Base-by-base conservation (phyloP, 2,797 vertebrate genomes). In the Fistularia commersonii region DNA sequence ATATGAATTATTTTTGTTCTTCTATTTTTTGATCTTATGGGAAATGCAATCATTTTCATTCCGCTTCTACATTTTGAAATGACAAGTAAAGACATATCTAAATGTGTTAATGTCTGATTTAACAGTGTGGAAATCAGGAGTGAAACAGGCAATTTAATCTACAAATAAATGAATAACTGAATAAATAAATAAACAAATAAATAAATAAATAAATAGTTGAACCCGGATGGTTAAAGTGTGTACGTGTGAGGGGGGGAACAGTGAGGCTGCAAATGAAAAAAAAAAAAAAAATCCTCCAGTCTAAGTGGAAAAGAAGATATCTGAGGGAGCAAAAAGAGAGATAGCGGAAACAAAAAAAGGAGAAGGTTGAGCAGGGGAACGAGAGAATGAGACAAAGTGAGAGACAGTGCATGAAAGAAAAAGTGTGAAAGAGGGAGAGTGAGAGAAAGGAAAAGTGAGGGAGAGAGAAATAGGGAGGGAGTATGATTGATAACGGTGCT, bases 401-500 rank as follows among this genome's bases (percentile, higher is more conserved):
- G 74, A 87, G 83, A 83, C 74, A 50, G 77, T 56, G 74, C 67
- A 60, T 85, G 80, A 86, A 85, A 69, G 65, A 80, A 79, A 77
- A 39, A 49, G 80, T 64, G 80, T 53, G 79, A 83, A 76, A 72
- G 73, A 79, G 64, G 67, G 82, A 57, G 66, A 61, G 64, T 56
- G 61, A 61, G 58, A 41, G 56, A 72, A 69, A 60, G 73, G 64
- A 63, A 61, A 59, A 57, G 66, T 72, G 63, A 51, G 62, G 72
- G 74, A 53, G 64, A 79, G 74, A 79, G 70, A 74, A 79, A 80
- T 73, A 77, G 75, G 69, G 79, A 81, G 83, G 74, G 85, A 80
- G 85, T 80, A 85, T 89, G 88, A 89, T 89, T 89, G 87, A 89
- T 89, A 89, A 88, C 76, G 82, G 81, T 89, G 87, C 85, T 88